Percentiles rank a stretch among this genome's conserved stretches.
phyloP scores from a whole-genome alignment of 2,888 invertebrate species.

The Incurvaria masculella region DNA sequence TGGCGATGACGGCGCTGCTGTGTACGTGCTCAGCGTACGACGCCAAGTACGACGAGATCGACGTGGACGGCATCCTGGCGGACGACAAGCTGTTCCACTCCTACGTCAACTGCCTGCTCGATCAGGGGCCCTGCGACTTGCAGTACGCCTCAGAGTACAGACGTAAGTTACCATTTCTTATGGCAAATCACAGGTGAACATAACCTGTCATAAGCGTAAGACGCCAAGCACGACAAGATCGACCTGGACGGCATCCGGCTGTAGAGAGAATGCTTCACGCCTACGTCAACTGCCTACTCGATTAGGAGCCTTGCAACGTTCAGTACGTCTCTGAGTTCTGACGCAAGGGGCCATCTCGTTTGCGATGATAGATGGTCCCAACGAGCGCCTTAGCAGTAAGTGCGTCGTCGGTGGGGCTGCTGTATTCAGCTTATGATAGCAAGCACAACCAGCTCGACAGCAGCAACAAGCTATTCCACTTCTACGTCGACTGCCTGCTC shows the following conservation, averaged over 20 bases:
- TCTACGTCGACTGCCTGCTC: slow-evolving; percentile 28
- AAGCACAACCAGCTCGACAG: slow-evolving; percentile 36
- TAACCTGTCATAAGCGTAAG: no score
- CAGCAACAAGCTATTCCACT: slow-evolving; percentile 28
- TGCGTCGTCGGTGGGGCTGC: neutral
- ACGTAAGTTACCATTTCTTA: neutral
- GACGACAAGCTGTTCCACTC: slow-evolving; percentile 28
- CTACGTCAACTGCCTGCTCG: slow-evolving; percentile 29
- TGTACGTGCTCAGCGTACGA: slow-evolving; percentile 30
- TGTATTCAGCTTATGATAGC: slow-evolving; percentile 33
- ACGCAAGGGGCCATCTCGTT: no score
- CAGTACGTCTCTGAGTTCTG: no score
- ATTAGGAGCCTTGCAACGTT: no score
- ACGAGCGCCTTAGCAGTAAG: no score
- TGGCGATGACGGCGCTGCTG: neutral
- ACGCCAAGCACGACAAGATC: no score
- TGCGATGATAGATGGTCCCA: no score
- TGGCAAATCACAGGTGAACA: no score
- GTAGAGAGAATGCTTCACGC: no score
- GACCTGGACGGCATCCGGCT: no score
- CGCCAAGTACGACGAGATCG: slow-evolving; percentile 34
- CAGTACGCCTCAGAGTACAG: neutral
- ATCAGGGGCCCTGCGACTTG: slow-evolving; percentile 22
- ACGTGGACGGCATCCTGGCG: slow-evolving; percentile 34
- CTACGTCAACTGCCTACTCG: no score